A percentile compares a stretch with the other conserved stretches of the same genome.
Evolutionary conservation across 2,797 vertebrate genomes (phyloP).

Genomic region (Orientallactaga sibirica): DNA sequence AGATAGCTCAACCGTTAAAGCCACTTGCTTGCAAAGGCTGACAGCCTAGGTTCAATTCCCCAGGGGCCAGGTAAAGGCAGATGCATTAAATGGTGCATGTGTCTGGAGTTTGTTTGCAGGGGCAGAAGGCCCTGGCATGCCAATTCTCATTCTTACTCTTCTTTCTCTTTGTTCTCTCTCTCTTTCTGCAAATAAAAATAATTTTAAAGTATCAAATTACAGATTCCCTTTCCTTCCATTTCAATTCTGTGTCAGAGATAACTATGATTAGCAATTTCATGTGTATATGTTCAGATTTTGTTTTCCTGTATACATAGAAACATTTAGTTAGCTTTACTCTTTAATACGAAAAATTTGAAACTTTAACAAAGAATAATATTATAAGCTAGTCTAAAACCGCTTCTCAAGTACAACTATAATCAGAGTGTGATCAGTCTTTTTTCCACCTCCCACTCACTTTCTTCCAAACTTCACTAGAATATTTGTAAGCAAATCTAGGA

Average conservation of each 20-base stretch:
- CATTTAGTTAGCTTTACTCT: not conserved
- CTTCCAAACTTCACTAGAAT: not conserved
- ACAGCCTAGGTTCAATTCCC: no score
- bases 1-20: no score
- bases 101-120: no score
- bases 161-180: no score
- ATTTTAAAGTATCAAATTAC: not conserved
- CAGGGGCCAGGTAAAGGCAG: no score
- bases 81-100: no score
- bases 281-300: slow-evolving; percentile 17
- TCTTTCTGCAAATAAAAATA: not conserved
- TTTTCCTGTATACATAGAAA: slow-evolving; percentile 25
- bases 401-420: not conserved
- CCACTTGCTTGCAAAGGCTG: no score
- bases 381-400: not conserved
- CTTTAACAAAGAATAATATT: not conserved
- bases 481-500: slow-evolving; percentile 34
- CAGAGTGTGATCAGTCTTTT: not conserved
- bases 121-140: no score
- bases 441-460: not conserved
- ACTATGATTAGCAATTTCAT: not conserved
- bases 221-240: slow-evolving; percentile 7
- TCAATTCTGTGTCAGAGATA: not conserved
- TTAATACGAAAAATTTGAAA: slow-evolving; percentile 35
- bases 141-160: no score